Base-by-base conservation (phyloP, 1,140 invertebrate genomes). In the Trichonephila clavata region DNA sequence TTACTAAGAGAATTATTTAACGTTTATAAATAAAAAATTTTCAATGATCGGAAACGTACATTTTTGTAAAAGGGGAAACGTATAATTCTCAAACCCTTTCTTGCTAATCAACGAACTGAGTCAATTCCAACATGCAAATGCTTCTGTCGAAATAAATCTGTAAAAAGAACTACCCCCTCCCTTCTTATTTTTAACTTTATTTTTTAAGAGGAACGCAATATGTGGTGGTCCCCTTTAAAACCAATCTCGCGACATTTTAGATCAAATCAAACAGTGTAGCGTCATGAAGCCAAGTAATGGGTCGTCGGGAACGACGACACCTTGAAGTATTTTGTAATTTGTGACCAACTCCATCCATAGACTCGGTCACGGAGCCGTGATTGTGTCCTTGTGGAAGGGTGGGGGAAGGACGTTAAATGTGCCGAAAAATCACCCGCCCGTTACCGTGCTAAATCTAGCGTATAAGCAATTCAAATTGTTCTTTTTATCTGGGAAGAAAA, bases 281-380 rank as follows among this genome's bases (percentile, higher is more conserved):
- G 18, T 77, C 84, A 32, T 61, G 84, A 86, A 61, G 57, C 63
- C 71, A 77, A 88, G 63, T 90, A 90, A 90, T 90, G 88, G 88
- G 88, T 90, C 88, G 88, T 43, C 21, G 88, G 71, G 88, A 90
- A 90, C 88, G 88, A 90, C 88, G 88, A 90, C 88, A 90, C 88
- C 88, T 80, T n/a, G 6, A 77, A 88, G 86, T 88, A 88, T 88
- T 88, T 88, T 88, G 86, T 68, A 71, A 88, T 88, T 88, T 88
- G 86, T 71, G 86, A 71, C 86, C 86, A 88, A 61, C 60, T 32
- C 32, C 71, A 77, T 77, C 71, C 16, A 71, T 39, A 68, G 57
- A 88, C 61, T 88, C 86, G 63, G 86, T 88, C 86, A 88, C 86
- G 86, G 39, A 57, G 63, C 39, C 86, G 86, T 68, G 86, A 88